These are phyloP conservation scores for Gymnocheta viridis DNA, from an alignment of 2,888 invertebrate species.

Conservation along the genomic window DNA sequence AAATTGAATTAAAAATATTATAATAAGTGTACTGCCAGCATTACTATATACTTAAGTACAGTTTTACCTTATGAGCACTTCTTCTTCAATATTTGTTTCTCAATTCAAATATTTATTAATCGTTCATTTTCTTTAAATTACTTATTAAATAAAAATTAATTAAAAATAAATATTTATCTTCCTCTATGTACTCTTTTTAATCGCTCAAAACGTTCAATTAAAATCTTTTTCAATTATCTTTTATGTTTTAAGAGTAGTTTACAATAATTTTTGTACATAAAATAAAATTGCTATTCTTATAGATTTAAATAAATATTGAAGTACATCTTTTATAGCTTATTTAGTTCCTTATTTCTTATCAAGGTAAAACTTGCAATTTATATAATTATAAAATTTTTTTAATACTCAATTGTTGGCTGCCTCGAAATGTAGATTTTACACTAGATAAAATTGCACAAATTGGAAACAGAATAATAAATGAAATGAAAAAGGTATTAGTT, in stretches of 20 bases:
- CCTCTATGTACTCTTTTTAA: background rate
- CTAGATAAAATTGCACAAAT: background rate
- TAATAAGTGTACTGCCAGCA: too few relatives aligned
- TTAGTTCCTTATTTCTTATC: background rate
- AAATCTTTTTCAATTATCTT: background rate
- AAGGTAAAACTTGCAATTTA: background rate
- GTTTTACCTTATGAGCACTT: background rate
- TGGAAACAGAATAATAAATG: too few relatives aligned
- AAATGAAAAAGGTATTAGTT: too few relatives aligned
- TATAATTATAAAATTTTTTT: slow-evolving; percentile 34
- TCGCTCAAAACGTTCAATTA: background rate
- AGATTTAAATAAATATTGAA: slow-evolving; percentile 55
- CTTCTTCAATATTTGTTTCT: background rate
- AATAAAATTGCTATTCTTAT: slow-evolving; percentile 19
- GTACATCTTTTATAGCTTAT: background rate
- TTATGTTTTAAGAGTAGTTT: background rate
- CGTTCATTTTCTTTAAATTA: background rate
- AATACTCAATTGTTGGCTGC: background rate
- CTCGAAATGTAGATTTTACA: background rate
- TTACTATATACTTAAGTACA: too few relatives aligned
- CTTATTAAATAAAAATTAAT: background rate
- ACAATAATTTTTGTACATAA: background rate
- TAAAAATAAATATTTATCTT: slow-evolving; percentile 31
- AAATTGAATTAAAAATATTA: too few relatives aligned
- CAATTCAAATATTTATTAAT: background rate